phyloP scores from a whole-genome alignment of 2,888 invertebrate species.

The Pantelozetes paolii region DNA sequence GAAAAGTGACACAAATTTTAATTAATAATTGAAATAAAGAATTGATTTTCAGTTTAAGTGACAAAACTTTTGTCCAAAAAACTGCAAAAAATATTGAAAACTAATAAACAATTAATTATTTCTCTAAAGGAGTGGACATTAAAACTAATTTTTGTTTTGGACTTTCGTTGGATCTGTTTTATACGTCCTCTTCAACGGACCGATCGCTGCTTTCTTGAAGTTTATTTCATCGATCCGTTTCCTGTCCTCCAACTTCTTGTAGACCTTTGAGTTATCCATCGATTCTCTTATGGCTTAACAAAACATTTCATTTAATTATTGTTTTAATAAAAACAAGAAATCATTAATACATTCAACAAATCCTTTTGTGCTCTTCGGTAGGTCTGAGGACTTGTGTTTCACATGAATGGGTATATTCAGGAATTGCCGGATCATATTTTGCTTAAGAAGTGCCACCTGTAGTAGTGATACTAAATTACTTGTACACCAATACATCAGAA shows the following conservation, averaged over 20 bases:
- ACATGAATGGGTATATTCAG: conserved; percentile 69
- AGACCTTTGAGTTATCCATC: conserved; percentile 63
- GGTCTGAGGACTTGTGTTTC: conserved; percentile 58
- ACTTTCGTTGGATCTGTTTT: conserved; percentile 57
- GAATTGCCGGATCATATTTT: conserved; percentile 67
- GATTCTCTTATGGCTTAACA: conserved; percentile 36
- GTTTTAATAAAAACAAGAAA: not conserved
- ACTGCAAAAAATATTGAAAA: no score
- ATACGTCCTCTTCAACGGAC: conserved; percentile 80
- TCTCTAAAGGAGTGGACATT: not conserved
- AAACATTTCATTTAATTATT: not conserved
- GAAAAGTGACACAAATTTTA: no score
- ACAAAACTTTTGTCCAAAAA: no score
- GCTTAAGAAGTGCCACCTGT: conserved; percentile 72
- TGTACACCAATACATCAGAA: conserved; percentile 83
- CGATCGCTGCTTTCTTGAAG: conserved; percentile 78
- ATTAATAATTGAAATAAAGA: not conserved
- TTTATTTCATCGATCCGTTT: conserved; percentile 69
- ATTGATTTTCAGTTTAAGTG: no score
- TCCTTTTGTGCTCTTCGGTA: conserved; percentile 61
- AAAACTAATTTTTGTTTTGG: not conserved
- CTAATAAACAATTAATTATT: not conserved
- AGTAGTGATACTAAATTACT: conserved; percentile 77
- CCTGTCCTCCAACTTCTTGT: conserved; percentile 70
- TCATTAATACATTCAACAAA: conserved; percentile 54